These are phyloP conservation scores for Notamacropus eugenii DNA, from an alignment of 2,797 vertebrate species.

Conservation along the genomic window DNA sequence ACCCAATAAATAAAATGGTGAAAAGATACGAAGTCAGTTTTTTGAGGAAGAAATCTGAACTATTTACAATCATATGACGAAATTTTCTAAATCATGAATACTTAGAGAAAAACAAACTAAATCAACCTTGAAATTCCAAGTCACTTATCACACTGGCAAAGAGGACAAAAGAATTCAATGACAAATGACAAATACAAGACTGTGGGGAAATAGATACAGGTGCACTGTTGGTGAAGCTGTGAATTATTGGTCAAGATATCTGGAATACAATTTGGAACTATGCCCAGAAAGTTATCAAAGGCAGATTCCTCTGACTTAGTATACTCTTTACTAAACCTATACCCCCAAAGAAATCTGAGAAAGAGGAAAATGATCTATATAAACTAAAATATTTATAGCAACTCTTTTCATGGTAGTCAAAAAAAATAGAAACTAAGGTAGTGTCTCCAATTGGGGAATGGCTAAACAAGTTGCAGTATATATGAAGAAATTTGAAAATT, in stretches of 20 bases:
- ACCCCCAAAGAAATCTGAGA: neutral
- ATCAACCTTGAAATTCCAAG: neutral
- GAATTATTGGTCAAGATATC: neutral
- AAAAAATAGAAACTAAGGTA: neutral
- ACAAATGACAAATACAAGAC: neutral
- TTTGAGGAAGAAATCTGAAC: neutral
- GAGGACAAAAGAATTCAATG: neutral
- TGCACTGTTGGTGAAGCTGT: neutral
- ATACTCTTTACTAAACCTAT: neutral
- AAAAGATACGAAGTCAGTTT: neutral
- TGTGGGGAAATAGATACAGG: neutral
- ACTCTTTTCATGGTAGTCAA: neutral
- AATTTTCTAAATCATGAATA: neutral
- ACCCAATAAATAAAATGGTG: neutral
- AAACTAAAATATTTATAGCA: neutral
- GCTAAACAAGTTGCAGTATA: neutral
- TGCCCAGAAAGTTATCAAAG: neutral
- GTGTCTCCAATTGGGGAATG: neutral
- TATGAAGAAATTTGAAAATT: neutral
- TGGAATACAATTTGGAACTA: neutral
- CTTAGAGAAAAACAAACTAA: neutral
- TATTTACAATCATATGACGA: neutral
- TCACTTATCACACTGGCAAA: neutral
- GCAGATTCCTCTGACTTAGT: neutral
- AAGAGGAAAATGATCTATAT: neutral